These are phyloP conservation scores for Ruditapes philippinarum DNA, from an alignment of 1,140 invertebrate species.

Conservation along the genomic window DNA sequence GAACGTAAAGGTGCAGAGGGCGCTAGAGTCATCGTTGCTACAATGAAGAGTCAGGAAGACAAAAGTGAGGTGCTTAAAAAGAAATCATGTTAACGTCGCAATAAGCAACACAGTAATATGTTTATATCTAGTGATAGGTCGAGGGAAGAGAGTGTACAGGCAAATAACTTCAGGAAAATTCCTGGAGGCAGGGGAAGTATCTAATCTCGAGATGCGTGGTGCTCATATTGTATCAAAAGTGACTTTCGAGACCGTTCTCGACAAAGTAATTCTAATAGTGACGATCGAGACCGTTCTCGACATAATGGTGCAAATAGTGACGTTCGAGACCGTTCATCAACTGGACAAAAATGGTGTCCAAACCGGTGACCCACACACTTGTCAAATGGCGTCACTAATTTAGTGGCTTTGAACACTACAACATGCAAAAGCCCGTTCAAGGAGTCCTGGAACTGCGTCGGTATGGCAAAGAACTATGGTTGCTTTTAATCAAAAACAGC, in stretches of 20 bases:
- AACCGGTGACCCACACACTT: not conserved
- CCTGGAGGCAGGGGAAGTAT: too few species aligned
- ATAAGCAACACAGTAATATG: not conserved
- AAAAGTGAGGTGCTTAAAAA: slow-evolving; percentile 14
- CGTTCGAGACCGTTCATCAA: too few species aligned
- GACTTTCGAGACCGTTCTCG: not conserved
- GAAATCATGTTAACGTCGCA: not conserved
- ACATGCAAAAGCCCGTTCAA: not conserved
- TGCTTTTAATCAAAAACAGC: too few species aligned
- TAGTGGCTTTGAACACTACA: not conserved
- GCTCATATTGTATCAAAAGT: slow-evolving; percentile 2
- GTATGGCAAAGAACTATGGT: not conserved
- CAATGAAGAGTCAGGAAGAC: slow-evolving; percentile 1
- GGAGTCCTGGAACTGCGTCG: not conserved
- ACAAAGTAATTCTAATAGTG: too few species aligned
- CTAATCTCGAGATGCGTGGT: slow-evolving; percentile 19
- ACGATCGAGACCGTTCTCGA: too few species aligned
- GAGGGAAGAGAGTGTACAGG: not conserved
- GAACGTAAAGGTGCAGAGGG: not conserved
- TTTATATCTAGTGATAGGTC: slow-evolving; percentile 21
- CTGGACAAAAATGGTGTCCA: too few species aligned
- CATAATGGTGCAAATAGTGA: too few species aligned
- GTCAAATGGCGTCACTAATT: not conserved
- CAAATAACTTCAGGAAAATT: too few species aligned
- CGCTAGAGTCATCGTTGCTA: too few species aligned